Evolutionary conservation across 2,888 invertebrate genomes (phyloP).

Genomic region (Junonia oenone): DNA sequence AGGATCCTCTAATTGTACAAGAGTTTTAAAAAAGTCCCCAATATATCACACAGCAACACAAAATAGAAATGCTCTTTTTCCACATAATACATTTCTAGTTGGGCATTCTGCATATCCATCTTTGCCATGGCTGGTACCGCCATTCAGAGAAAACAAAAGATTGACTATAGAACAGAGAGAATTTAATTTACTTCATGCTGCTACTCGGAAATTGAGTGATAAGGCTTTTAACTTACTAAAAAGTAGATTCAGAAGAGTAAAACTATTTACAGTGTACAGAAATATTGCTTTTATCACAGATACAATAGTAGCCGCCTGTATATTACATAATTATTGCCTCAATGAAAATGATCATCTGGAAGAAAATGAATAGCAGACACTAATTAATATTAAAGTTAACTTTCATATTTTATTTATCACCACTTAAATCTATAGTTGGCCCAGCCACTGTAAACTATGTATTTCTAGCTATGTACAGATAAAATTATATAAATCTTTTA

Average conservation of each 20-base stretch:
- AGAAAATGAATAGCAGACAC: constrained; percentile 32
- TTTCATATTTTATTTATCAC: neutral
- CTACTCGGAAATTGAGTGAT: constrained; percentile 49
- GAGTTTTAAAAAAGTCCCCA: constrained; percentile 52
- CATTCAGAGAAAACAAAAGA: constrained; percentile 54
- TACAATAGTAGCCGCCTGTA: constrained; percentile 55
- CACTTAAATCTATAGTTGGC: neutral
- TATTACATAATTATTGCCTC: constrained; percentile 57
- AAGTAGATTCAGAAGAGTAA: constrained; percentile 49
- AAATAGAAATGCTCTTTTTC: constrained; percentile 46
- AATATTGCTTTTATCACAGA: constrained; percentile 56
- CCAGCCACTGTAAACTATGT: neutral
- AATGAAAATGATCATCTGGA: constrained; percentile 51
- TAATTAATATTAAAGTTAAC: neutral
- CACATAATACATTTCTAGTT: constrained; percentile 50
- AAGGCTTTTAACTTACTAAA: constrained; percentile 51
- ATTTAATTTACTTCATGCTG: constrained; percentile 48
- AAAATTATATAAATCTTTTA: neutral
- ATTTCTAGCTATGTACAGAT: neutral
- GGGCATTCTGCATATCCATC: constrained; percentile 56
- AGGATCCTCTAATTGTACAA: constrained; percentile 49
- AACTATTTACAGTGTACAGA: constrained; percentile 52
- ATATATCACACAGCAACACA: constrained; percentile 47
- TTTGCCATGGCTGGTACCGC: constrained; percentile 53
- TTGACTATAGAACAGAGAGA: constrained; percentile 50